Evolutionary conservation across 1,140 invertebrate species (phyloP).

Genomic region (Zaprionus taronus): DNA sequence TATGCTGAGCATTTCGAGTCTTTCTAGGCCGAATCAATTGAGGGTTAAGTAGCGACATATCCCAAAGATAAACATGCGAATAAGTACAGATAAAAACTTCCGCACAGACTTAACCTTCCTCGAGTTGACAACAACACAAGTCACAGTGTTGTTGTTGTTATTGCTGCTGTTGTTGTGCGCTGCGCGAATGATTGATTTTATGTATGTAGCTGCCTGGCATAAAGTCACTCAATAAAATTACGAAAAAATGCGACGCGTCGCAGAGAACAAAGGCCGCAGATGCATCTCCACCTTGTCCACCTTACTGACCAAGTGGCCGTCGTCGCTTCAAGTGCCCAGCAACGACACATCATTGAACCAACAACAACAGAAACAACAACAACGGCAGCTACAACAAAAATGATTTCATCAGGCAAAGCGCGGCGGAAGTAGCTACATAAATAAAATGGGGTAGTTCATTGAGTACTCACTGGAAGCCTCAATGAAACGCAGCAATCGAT

Average conservation of each 20-base stretch:
- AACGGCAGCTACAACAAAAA: slow-evolving; percentile 25
- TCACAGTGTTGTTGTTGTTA: slow-evolving; percentile 51
- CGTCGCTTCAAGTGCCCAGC: slow-evolving; percentile 58
- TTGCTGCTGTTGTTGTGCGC: slow-evolving; percentile 41
- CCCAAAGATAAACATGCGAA: slow-evolving; percentile 71
- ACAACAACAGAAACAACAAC: slow-evolving; percentile 19
- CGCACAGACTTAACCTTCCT: slow-evolving; percentile 68
- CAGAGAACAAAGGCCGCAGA: slow-evolving; percentile 75
- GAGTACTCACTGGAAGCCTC: slow-evolving; percentile 30
- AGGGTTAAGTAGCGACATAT: slow-evolving; percentile 59
- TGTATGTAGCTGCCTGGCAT: slow-evolving; percentile 77
- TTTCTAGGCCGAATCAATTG: not conserved
- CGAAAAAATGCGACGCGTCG: slow-evolving; percentile 75
- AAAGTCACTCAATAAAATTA: slow-evolving; percentile 82
- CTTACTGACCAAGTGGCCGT: slow-evolving; percentile 74
- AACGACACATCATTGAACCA: slow-evolving; percentile 48
- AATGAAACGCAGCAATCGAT: slow-evolving; percentile 17
- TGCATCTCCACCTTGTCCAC: slow-evolving; percentile 57
- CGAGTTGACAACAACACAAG: slow-evolving; percentile 48
- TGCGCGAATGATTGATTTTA: slow-evolving; percentile 76
- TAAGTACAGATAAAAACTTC: slow-evolving; percentile 65
- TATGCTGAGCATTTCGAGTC: not conserved
- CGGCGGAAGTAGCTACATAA: slow-evolving; percentile 42
- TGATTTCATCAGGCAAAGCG: slow-evolving; percentile 56
- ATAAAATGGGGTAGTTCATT: slow-evolving; percentile 41